phyloP scores from a whole-genome alignment of 2,797 vertebrate genomes.

The Salmo trutta region DNA sequence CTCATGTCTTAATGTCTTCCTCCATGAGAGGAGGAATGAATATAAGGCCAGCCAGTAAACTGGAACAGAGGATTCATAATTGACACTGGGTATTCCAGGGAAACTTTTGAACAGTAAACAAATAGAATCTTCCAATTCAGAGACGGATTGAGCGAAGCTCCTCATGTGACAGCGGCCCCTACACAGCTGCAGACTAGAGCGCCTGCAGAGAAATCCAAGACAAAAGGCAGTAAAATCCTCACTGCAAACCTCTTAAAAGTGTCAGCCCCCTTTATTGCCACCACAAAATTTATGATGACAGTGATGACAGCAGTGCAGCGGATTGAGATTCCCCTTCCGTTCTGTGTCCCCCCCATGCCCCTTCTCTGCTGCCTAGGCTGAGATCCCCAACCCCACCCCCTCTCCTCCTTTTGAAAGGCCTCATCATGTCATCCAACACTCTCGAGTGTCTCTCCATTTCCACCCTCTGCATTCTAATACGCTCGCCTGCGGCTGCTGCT shows the following conservation, averaged over 20 bases:
- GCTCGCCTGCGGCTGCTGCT: neutral
- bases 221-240: neutral
- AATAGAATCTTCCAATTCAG: neutral
- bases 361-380: neutral
- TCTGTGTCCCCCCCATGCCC: neutral
- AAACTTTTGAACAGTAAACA: neutral
- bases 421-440: conserved; percentile 10
- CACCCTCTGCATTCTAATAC: conserved; percentile 1
- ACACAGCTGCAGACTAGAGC: neutral
- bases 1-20: neutral
- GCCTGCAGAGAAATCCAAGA: neutral
- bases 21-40: neutral
- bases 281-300: conserved; percentile 5
- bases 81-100: neutral
- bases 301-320: neutral
- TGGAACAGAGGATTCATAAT: neutral
- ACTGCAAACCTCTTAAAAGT: conserved; percentile 8
- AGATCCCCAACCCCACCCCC: neutral
- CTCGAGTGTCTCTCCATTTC: neutral
- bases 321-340: conserved; percentile 11
- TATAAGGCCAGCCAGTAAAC: neutral
- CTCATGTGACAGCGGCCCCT: neutral
- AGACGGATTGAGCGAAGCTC: neutral
- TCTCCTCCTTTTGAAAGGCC: conserved; percentile 1
- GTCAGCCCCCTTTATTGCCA: conserved; percentile 3